Conservation (phyloP, 2,888 invertebrate species). For the Mystacides longicornis region DNA sequence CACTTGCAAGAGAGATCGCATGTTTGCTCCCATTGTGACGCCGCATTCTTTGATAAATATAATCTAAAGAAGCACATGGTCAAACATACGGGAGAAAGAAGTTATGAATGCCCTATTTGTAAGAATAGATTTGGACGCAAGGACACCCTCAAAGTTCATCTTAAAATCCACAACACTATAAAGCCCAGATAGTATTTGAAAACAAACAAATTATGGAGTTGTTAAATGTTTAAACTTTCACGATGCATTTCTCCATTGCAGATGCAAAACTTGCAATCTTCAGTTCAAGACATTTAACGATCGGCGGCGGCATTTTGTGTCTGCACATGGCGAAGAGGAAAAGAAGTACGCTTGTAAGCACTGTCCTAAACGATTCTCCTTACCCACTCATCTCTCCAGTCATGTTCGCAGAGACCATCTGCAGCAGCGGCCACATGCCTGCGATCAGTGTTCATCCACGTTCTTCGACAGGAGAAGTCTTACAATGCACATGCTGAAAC, state of each 20-base stretch:
- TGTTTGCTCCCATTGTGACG: constrained; percentile 8
- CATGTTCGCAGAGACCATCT: constrained; percentile 16
- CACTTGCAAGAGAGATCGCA: constrained; percentile 15
- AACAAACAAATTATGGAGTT: too few relatives aligned
- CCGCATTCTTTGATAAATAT: constrained; percentile 7
- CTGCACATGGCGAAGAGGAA: constrained; percentile 13
- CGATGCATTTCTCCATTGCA: constrained; percentile 4
- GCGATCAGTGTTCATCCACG: constrained; percentile 3
- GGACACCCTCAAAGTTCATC: constrained; percentile 16
- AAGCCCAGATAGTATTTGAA: too few relatives aligned
- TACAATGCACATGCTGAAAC: constrained; percentile 12
- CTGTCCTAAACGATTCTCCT: constrained; percentile 12
- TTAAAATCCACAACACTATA: constrained; percentile 16
- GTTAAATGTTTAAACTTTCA: too few relatives aligned
- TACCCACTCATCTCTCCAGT: constrained; percentile 5
- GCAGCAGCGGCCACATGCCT: constrained; percentile 10
- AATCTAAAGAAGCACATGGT: constrained; percentile 12
- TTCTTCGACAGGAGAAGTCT: constrained; percentile 13
- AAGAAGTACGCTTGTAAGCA: constrained; percentile 12
- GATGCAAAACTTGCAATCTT: constrained; percentile 12
- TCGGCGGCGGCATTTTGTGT: constrained; percentile 13
- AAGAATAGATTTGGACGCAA: constrained; percentile 11
- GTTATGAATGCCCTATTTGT: constrained; percentile 10
- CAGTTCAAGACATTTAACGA: constrained; percentile 13
- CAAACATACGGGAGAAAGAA: constrained; percentile 14